Conservation (phyloP, 2,888 invertebrate species). For the Heliconius sara region DNA sequence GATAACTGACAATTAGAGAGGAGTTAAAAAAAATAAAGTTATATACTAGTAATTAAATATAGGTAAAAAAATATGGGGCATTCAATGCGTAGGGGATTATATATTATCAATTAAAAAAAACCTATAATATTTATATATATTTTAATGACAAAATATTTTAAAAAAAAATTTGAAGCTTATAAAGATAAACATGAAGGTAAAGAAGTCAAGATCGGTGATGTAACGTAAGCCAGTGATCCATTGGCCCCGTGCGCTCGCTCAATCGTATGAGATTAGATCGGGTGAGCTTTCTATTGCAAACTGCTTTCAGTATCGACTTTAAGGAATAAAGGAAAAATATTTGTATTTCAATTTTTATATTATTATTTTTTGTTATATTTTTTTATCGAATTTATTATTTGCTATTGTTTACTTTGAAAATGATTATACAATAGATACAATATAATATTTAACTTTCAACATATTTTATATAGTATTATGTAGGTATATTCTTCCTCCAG, state of each 20-base stretch:
- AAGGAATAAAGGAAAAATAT: constrained; percentile 41
- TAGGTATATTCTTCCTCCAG: too few relatives aligned
- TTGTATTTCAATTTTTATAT: background rate
- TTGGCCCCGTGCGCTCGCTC: constrained; percentile 70
- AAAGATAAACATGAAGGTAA: constrained; percentile 59
- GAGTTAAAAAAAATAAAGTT: too few relatives aligned
- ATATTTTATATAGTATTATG: too few relatives aligned
- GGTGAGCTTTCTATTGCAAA: constrained; percentile 71
- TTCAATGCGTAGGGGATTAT: too few relatives aligned
- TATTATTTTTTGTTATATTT: constrained; percentile 6
- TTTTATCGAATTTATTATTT: background rate
- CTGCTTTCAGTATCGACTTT: constrained; percentile 56
- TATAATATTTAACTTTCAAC: background rate
- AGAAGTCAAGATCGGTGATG: constrained; percentile 79
- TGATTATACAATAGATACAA: background rate
- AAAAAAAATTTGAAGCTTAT: background rate
- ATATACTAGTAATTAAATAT: too few relatives aligned
- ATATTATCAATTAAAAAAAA: too few relatives aligned
- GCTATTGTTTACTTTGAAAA: background rate
- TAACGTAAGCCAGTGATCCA: constrained; percentile 82
- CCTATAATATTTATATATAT: background rate
- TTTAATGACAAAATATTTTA: background rate
- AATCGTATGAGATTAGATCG: constrained; percentile 78
- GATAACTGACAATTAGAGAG: too few relatives aligned
- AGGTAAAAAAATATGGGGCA: too few relatives aligned